Evolutionary conservation across 2,797 vertebrate genomes (phyloP).

Genomic region (Anguilla megastoma): DNA sequence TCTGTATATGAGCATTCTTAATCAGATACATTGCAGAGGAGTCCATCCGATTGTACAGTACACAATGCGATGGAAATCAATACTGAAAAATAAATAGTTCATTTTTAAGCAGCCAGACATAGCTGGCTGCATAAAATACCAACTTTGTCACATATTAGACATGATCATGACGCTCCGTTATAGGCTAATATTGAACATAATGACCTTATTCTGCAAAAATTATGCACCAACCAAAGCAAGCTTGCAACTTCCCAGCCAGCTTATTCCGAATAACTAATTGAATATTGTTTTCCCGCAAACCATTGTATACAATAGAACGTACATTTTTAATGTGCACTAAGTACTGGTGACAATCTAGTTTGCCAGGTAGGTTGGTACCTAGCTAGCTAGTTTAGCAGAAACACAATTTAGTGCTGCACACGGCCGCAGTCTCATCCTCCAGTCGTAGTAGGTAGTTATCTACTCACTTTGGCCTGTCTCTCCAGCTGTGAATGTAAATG

Average conservation of each 20-base stretch:
- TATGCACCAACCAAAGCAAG: not conserved
- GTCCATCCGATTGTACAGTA: not conserved
- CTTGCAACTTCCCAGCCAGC: not conserved
- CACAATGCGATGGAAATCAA: not conserved
- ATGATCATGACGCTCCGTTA: not conserved
- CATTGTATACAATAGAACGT: not conserved
- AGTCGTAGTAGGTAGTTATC: slow-evolving; percentile 18
- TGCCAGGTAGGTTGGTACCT: not conserved
- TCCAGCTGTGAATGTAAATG: slow-evolving; percentile 89
- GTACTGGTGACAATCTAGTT: not conserved
- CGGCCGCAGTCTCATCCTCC: not conserved
- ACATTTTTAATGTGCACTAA: not conserved
- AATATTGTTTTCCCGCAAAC: not conserved
- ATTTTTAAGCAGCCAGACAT: not conserved
- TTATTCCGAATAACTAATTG: not conserved
- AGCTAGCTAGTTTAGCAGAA: not conserved
- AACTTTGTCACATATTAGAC: not conserved
- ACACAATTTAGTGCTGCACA: slow-evolving; percentile 24
- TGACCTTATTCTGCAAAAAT: not conserved
- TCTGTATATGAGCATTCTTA: too few species aligned
- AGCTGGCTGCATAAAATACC: not conserved
- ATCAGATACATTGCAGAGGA: too few species aligned
- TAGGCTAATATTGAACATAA: not conserved
- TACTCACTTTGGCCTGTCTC: slow-evolving; percentile 90
- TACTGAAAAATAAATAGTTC: not conserved